Base-by-base conservation (phyloP, 2,888 invertebrate species). In the Leptinotarsa juncta region DNA sequence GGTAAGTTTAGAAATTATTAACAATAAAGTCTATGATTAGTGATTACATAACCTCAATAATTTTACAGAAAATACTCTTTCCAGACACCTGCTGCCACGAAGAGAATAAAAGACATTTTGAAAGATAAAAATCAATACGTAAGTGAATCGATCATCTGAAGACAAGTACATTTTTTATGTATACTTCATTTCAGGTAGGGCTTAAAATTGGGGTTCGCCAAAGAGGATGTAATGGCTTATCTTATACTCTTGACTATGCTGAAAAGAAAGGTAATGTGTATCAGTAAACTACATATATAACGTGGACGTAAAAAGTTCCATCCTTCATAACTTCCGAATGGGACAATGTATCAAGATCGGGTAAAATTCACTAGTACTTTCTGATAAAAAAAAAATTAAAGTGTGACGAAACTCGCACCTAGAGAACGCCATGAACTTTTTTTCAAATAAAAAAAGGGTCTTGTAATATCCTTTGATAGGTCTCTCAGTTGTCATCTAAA, bases 191-290 rank as follows among this genome's bases (percentile, higher is more conserved):
- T 23, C 81, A 94, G 94, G 91, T 96, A 84, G 98, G 97, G 3
- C 89, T 99, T 55, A 96, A 96, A 90, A 95, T 99, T 83, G 98
- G 99, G 71, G 99, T 99, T 3, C 92, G 95, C 76, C 98, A 98
- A 87, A 91, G 98, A 84, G 99, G 99, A 1, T 99, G 99, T 87
- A 99, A 99, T 90, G 99, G 99, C 14, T 89, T 99, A 49, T 98
- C 98, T 71, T 99, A 99, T 85, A 98, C 97, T 7, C 90, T 99
- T 73, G 96, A 99, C 85, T 99, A 98, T 90, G 97, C 96, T 15
- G 92, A 90, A 81, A 92, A 92, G 78, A 98, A 97, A 89, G 96
- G 86, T 86, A 82, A 68, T 62, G 49, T 16, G 42, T 42, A 42
- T 42, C 42, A 10, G 42, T 10, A 10, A 42, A 42, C 42, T 42